Percentiles rank a stretch among this genome's conserved stretches.
Conservation (phyloP, 2,888 invertebrate species). For the Polia nebulosa region DNA sequence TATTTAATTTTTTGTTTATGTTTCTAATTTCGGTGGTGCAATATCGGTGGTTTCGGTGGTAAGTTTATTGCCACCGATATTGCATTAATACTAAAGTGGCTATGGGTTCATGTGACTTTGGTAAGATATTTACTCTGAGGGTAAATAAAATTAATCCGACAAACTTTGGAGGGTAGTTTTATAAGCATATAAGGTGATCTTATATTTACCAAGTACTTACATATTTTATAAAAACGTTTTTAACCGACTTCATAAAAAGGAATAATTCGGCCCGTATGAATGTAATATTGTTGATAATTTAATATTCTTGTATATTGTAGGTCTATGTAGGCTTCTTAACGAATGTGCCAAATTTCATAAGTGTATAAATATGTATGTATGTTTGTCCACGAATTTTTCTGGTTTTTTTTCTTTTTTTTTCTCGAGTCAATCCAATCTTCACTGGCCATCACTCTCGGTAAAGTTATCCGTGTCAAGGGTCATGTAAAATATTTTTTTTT, state of each 20-base stretch:
- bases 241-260: background rate
- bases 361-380: background rate
- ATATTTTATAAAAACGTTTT: no score
- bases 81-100: slow-evolving; percentile 11
- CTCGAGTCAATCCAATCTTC: background rate
- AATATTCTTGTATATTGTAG: slow-evolving; percentile 1
- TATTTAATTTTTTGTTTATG: background rate
- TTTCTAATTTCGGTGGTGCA: slow-evolving; percentile 8
- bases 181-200: no score
- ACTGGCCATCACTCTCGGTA: background rate
- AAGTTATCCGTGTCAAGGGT: slow-evolving; percentile 1
- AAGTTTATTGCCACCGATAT: slow-evolving; percentile 13
- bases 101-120: slow-evolving; percentile 15
- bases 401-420: background rate
- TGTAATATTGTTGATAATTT: slow-evolving; percentile 2
- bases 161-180: background rate
- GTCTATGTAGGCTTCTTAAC: background rate
- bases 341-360: slow-evolving; percentile 1
- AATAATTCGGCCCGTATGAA: no score
- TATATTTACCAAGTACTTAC: background rate
- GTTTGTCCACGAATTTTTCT: background rate
- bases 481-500: slow-evolving; percentile 4
- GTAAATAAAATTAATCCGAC: background rate
- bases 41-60: slow-evolving; percentile 13
- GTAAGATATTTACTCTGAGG: slow-evolving; percentile 2